Evolutionary conservation across 2,888 invertebrate genomes (phyloP).

Genomic region (Cylloceria caligata): DNA sequence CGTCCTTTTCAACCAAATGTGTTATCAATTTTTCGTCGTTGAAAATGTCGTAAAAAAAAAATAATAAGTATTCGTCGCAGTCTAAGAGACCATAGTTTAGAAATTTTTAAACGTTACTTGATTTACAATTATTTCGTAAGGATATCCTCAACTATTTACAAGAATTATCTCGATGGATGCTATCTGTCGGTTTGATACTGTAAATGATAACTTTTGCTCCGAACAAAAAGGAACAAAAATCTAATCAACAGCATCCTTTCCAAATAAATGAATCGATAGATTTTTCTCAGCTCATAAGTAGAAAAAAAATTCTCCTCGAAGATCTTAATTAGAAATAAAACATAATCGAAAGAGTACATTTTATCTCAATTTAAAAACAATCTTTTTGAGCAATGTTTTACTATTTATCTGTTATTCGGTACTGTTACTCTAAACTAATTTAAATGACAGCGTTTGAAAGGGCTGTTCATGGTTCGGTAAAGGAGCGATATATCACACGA

Average conservation of each 20-base stretch:
- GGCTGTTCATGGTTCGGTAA: constrained; percentile 17
- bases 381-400: background rate
- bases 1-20: background rate
- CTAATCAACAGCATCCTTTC: background rate
- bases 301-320: background rate
- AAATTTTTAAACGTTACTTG: background rate
- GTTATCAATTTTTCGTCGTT: background rate
- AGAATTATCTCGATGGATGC: background rate
- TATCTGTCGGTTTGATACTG: background rate
- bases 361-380: background rate
- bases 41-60: background rate
- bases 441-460: background rate
- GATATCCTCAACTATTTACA: constrained; percentile 36
- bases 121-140: background rate
- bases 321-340: background rate
- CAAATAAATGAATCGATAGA: background rate
- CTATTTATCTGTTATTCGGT: background rate
- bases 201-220: background rate
- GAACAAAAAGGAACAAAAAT: background rate
- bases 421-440: constrained; percentile 10
- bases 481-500: constrained; percentile 14
- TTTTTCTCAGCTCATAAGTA: constrained; percentile 1
- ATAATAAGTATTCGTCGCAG: background rate
- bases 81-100: background rate
- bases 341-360: background rate